Conservation (phyloP, 2,888 invertebrate species). For the Tethea ocularis region DNA sequence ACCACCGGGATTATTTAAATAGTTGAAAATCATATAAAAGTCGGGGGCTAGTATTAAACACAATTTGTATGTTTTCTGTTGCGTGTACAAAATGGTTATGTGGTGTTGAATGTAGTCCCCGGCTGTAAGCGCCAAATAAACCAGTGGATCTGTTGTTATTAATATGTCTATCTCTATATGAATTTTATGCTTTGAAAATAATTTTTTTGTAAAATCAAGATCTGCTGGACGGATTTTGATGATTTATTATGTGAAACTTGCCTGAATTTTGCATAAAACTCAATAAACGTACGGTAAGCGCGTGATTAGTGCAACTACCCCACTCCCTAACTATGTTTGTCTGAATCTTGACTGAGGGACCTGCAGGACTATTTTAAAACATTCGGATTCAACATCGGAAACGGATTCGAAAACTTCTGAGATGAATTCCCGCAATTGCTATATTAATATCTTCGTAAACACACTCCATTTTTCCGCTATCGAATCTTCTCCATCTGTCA, state of each 20-base stretch:
- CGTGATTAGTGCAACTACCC: too few relatives aligned
- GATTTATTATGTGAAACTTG: neutral
- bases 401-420: too few relatives aligned
- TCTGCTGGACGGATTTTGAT: constrained; percentile 7
- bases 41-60: neutral
- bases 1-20: neutral
- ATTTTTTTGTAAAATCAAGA: neutral
- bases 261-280: neutral
- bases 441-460: too few relatives aligned
- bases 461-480: too few relatives aligned
- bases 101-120: neutral
- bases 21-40: neutral
- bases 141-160: constrained; percentile 1
- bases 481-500: too few relatives aligned
- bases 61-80: neutral
- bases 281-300: too few relatives aligned
- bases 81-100: neutral
- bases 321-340: too few relatives aligned
- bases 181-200: neutral
- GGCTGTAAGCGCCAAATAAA: neutral
- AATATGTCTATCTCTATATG: neutral
- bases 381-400: too few relatives aligned
- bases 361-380: too few relatives aligned
- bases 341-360: too few relatives aligned
- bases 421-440: too few relatives aligned